These are phyloP conservation scores for Sternotherus odoratus DNA, from an alignment of 2,797 vertebrate species.

Conservation along the genomic window DNA sequence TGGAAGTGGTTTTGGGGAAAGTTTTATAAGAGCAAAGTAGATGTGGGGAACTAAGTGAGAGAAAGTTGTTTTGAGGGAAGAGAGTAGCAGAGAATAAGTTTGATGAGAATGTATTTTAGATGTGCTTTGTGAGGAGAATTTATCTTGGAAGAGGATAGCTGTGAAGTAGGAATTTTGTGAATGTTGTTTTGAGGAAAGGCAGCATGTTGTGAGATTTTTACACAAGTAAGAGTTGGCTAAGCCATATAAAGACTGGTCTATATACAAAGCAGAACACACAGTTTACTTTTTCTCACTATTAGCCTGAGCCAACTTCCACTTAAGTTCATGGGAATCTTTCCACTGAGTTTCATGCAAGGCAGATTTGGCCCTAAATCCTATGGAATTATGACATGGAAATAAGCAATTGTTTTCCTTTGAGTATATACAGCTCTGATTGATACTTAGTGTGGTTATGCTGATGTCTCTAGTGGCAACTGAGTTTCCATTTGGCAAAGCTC, in stretches of 20 bases:
- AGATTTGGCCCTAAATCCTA: background rate
- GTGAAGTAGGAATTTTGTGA: background rate
- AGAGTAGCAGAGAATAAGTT: background rate
- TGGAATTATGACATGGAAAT: background rate
- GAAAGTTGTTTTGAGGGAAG: background rate
- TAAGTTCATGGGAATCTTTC: background rate
- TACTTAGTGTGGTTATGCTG: background rate
- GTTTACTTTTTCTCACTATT: background rate
- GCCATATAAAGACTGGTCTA: background rate
- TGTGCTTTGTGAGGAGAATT: background rate
- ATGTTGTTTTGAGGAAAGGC: background rate
- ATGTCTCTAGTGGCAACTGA: background rate
- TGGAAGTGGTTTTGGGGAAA: background rate
- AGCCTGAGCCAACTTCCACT: background rate
- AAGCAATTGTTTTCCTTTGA: background rate
- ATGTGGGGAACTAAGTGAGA: background rate
- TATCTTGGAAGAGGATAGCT: background rate
- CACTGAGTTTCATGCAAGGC: background rate
- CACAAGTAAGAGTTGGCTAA: background rate
- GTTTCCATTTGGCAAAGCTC: background rate
- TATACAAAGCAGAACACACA: background rate
- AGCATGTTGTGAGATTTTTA: background rate
- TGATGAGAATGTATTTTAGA: background rate
- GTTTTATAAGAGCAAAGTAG: background rate
- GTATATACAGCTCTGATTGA: background rate